These are phyloP conservation scores for Oreochromis grahami DNA, from an alignment of 2,797 vertebrate genomes.

Conservation along the genomic window DNA sequence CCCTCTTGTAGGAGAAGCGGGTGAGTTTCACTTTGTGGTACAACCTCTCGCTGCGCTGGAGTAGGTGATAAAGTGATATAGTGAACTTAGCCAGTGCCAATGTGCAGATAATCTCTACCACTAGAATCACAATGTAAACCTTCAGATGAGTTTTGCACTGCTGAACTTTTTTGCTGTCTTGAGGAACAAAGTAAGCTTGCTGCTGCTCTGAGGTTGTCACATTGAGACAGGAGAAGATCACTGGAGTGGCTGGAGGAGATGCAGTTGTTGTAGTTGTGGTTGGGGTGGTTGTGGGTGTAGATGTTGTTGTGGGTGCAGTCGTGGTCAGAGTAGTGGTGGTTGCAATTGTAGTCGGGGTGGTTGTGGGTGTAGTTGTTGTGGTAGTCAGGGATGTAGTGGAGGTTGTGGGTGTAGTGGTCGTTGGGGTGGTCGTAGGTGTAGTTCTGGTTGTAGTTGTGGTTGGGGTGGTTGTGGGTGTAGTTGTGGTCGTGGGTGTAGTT, in stretches of 20 bases:
- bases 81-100: conserved; percentile 59
- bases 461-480: no score
- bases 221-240: conserved; percentile 26
- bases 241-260: neutral
- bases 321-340: neutral
- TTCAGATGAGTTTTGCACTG: conserved; percentile 57
- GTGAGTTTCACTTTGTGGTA: conserved; percentile 63
- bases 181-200: neutral
- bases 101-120: conserved; percentile 61
- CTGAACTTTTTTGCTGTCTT: neutral
- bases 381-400: neutral
- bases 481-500: no score
- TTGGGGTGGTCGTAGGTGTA: neutral
- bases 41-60: conserved; percentile 45
- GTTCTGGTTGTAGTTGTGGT: neutral
- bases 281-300: neutral
- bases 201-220: neutral
- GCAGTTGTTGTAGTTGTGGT: neutral
- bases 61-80: conserved; percentile 55
- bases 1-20: conserved; percentile 66
- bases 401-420: neutral
- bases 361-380: neutral
- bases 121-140: conserved; percentile 53
- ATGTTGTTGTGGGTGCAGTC: neutral
- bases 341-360: neutral